Percentiles rank a stretch among this genome's conserved stretches.
phyloP scores from a whole-genome alignment of 2,888 invertebrate species.

The Agrotis segetum region DNA sequence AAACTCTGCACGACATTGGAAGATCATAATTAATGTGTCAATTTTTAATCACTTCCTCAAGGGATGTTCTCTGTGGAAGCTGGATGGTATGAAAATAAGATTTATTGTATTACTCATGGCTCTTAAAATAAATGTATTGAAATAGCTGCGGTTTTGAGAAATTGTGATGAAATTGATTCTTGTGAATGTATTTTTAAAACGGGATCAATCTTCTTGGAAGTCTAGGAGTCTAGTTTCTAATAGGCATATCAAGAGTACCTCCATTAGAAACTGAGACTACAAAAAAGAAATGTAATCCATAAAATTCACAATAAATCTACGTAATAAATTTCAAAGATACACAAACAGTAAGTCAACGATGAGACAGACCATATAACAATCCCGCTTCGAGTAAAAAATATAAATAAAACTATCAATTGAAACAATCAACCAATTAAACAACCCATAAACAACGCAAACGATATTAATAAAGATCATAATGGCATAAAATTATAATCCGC shows the following conservation, averaged over 20 bases:
- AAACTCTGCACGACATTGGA: conserved; percentile 45
- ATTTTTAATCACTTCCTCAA: conserved; percentile 62
- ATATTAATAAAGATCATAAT: conserved; percentile 37
- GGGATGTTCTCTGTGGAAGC: conserved; percentile 43
- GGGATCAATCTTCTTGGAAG: not conserved
- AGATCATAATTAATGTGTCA: conserved; percentile 63
- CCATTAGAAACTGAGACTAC: no score
- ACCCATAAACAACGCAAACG: conserved; percentile 31
- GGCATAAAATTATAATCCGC: conserved; percentile 32
- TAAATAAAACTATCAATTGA: conserved; percentile 27
- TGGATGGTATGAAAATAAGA: conserved; percentile 20
- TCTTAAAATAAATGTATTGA: not conserved
- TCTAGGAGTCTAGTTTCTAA: no score
- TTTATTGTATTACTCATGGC: conserved; percentile 11
- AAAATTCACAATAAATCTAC: not conserved
- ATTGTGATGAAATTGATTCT: not conserved
- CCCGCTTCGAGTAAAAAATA: conserved; percentile 4
- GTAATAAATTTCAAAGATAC: conserved; percentile 1
- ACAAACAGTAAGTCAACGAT: not conserved
- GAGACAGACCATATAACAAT: conserved; percentile 3
- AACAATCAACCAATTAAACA: conserved; percentile 42
- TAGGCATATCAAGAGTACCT: no score
- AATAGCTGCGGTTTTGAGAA: not conserved
- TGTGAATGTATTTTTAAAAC: not conserved
- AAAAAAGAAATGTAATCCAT: no score